Evolutionary conservation across 2,113 vertebrate genomes (phyloP).

Genomic region (Rhinopithecus roxellana): DNA sequence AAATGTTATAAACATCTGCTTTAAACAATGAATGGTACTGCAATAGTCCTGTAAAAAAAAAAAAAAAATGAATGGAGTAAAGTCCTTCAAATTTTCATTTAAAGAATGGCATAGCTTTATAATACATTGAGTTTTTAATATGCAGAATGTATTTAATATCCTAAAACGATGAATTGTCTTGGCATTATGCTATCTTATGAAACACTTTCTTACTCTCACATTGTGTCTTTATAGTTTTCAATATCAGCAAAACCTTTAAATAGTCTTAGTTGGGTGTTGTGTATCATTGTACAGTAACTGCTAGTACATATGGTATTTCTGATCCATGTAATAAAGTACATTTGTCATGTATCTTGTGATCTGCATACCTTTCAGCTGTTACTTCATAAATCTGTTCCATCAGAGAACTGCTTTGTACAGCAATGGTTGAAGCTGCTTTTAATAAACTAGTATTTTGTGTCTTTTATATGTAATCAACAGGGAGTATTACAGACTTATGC

Average conservation of each 20-base stretch:
- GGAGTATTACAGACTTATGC: conserved; percentile 77
- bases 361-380: conserved; percentile 78
- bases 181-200: conserved; percentile 74
- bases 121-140: conserved; percentile 53
- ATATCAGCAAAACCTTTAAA: conserved; percentile 72
- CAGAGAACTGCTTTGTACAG: conserved; percentile 73
- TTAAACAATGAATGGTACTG: conserved; percentile 57
- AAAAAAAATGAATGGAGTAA: conserved; percentile 48
- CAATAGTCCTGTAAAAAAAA: not conserved
- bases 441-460: conserved; percentile 81
- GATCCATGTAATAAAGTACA: conserved; percentile 80
- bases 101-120: conserved; percentile 61
- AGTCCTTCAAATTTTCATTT: conserved; percentile 64
- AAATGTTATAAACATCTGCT: conserved; percentile 69
- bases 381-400: conserved; percentile 79
- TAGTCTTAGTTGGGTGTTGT: conserved; percentile 69
- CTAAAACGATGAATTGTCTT: conserved; percentile 55
- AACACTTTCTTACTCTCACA: conserved; percentile 73
- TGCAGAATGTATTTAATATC: conserved; percentile 64
- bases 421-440: conserved; percentile 77
- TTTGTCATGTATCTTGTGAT: conserved; percentile 81
- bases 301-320: conserved; percentile 78
- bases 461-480: conserved; percentile 80
- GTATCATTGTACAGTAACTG: conserved; percentile 74
- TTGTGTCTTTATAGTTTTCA: conserved; percentile 75